A percentile compares a stretch with the other conserved stretches of the same genome.
Conservation (phyloP, 2,797 vertebrate species). For the Gallinago nigripennis region DNA sequence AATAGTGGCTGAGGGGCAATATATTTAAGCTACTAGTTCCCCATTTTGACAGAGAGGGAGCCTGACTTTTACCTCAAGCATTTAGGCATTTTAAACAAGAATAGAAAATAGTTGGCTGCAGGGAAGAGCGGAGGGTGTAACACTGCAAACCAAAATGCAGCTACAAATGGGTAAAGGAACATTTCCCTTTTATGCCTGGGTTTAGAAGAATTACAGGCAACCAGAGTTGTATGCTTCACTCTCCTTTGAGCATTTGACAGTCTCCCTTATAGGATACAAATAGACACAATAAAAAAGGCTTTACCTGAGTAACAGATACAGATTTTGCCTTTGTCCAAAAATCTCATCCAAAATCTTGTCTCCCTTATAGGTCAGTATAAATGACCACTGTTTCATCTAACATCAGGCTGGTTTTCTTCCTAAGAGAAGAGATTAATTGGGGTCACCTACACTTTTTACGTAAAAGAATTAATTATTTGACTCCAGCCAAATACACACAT, state of each 20-base stretch:
- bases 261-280: not conserved
- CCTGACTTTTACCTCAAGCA: not conserved
- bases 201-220: not conserved
- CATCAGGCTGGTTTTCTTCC: not conserved
- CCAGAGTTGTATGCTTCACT: not conserved
- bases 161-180: not conserved
- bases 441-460: not conserved
- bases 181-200: not conserved
- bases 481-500: not conserved
- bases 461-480: not conserved
- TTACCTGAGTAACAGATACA: not conserved
- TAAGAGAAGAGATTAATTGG: not conserved
- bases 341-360: not conserved
- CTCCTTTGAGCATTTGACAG: not conserved
- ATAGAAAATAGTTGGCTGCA: not conserved
- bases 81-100: not conserved
- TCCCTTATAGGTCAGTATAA: not conserved
- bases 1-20: not conserved
- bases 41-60: not conserved
- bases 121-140: not conserved
- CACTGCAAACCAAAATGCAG: not conserved
- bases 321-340: not conserved
- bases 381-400: not conserved
- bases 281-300: not conserved
- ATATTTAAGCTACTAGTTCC: not conserved